A percentile compares a stretch with the other conserved stretches of the same genome.
These are phyloP conservation scores for Drosophila cracens DNA, from an alignment of 2,888 invertebrate species.

Conservation along the genomic window DNA sequence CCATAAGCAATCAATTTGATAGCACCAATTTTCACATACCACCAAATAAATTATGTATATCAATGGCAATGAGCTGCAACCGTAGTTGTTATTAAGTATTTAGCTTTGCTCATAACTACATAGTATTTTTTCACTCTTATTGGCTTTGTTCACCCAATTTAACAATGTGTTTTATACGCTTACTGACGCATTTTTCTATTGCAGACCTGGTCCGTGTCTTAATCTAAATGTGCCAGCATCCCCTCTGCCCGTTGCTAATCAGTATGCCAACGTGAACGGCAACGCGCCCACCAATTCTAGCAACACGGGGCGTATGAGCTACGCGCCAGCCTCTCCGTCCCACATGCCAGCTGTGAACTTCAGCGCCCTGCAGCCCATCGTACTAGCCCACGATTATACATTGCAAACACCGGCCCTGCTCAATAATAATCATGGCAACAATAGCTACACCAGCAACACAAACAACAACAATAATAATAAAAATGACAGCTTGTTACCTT, in stretches of 20 bases:
- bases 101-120: slow-evolving; percentile 13
- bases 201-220: slow-evolving; percentile 51
- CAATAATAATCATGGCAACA: slow-evolving; percentile 30
- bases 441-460: slow-evolving; percentile 28
- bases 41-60: slow-evolving; percentile 8
- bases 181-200: slow-evolving; percentile 42
- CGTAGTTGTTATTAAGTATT: slow-evolving; percentile 11
- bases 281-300: slow-evolving; percentile 59
- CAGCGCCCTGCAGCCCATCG: slow-evolving; percentile 65
- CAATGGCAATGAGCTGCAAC: slow-evolving; percentile 28
- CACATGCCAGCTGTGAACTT: slow-evolving; percentile 58
- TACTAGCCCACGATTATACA: slow-evolving; percentile 62
- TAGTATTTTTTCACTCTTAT: slow-evolving; percentile 38
- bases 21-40: slow-evolving; percentile 27
- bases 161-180: neutral
- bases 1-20: slow-evolving; percentile 22
- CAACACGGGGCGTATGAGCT: slow-evolving; percentile 55
- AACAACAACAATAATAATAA: slow-evolving; percentile 36
- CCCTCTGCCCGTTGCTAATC: slow-evolving; percentile 35
- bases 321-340: slow-evolving; percentile 50
- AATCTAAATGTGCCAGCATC: slow-evolving; percentile 54
- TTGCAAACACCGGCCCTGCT: slow-evolving; percentile 67
- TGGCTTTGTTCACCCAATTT: slow-evolving; percentile 33
- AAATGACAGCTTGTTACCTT: slow-evolving; percentile 52
- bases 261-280: slow-evolving; percentile 25